Percentiles rank a stretch among this genome's conserved stretches.
These are phyloP conservation scores for Marmota monax DNA, from an alignment of 2,113 vertebrate species.

Conservation along the genomic window DNA sequence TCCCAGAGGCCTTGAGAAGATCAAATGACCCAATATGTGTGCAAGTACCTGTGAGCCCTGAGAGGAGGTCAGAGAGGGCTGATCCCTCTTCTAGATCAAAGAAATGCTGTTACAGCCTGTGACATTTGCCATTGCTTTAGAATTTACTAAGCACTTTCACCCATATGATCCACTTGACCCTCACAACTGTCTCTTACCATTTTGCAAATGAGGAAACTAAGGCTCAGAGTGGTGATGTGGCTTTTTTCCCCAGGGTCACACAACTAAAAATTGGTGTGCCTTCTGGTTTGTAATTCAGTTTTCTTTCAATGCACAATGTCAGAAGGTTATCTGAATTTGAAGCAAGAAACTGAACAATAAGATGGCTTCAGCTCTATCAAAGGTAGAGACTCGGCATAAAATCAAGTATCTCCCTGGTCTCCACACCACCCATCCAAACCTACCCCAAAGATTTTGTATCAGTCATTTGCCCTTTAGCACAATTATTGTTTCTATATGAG, in stretches of 20 bases:
- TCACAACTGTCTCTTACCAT: background rate
- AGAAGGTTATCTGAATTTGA: background rate
- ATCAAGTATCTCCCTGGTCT: background rate
- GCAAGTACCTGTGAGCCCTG: rapidly evolving
- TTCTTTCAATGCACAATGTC: background rate
- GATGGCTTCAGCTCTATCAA: background rate
- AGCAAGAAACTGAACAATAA: background rate
- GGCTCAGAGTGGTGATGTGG: background rate
- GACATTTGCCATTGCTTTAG: background rate
- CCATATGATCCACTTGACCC: background rate
- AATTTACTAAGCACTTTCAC: background rate
- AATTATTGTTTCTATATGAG: background rate
- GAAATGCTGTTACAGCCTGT: background rate
- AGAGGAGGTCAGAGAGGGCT: background rate
- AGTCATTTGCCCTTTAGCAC: background rate
- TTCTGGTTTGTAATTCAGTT: background rate
- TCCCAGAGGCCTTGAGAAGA: background rate
- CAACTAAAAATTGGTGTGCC: background rate
- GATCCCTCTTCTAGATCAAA: background rate
- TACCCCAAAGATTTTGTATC: background rate
- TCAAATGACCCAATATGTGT: background rate
- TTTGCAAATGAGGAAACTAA: background rate
- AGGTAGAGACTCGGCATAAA: background rate
- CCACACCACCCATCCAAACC: background rate
- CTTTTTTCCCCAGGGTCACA: background rate